Percentiles rank a stretch among this genome's conserved stretches.
Conservation (phyloP, 2,113 vertebrate species). For the Asarcornis scutulata region DNA sequence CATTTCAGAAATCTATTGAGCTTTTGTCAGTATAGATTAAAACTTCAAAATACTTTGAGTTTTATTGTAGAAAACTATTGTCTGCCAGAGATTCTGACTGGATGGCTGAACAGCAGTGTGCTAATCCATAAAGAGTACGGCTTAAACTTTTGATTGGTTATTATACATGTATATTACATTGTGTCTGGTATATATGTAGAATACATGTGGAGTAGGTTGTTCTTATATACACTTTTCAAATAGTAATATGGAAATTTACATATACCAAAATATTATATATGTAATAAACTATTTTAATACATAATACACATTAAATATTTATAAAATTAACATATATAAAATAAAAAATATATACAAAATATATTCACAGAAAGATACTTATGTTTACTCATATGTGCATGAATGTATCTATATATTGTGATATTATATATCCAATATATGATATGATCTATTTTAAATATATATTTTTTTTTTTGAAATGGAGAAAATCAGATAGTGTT, state of each 20-base stretch:
- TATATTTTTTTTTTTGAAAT: neutral
- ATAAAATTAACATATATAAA: neutral
- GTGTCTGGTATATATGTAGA: neutral
- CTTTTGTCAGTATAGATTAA: neutral
- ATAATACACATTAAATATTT: neutral
- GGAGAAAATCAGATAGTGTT: neutral
- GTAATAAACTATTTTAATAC: neutral
- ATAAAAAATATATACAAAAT: neutral
- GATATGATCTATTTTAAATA: neutral
- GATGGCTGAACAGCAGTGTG: neutral
- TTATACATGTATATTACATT: neutral
- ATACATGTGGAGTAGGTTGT: neutral
- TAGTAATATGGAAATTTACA: neutral
- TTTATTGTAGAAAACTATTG: neutral
- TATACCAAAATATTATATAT: neutral
- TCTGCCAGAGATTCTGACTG: neutral
- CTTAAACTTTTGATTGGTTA: neutral
- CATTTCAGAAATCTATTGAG: neutral
- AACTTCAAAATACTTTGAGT: neutral
- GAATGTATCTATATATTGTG: neutral
- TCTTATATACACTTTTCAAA: neutral
- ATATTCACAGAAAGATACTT: neutral
- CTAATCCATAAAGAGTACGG: neutral
- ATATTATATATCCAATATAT: neutral
- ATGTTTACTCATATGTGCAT: neutral